Evolutionary conservation across 2,113 vertebrate species (phyloP).

Genomic region (Turdus rufiventris): DNA sequence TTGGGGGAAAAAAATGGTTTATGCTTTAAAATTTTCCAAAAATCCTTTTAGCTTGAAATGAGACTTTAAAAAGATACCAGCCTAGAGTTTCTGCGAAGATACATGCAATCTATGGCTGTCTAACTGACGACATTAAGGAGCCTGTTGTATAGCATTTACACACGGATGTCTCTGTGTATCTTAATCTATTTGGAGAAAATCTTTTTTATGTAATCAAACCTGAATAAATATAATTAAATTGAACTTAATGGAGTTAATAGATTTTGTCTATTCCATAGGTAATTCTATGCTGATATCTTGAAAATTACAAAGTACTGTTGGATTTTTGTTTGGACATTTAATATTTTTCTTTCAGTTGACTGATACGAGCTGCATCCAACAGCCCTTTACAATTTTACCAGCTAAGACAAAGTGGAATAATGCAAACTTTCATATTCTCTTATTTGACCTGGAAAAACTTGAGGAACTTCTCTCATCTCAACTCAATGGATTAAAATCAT

Average conservation of each 20-base stretch:
- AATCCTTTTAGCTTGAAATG: not conserved
- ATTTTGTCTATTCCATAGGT: not conserved
- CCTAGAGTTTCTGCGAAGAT: not conserved
- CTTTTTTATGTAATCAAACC: not conserved
- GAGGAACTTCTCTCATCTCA: slow-evolving; percentile 62
- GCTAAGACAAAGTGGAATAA: slow-evolving; percentile 64
- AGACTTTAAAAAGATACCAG: not conserved
- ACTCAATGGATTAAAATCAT: slow-evolving; percentile 16
- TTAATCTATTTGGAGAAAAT: not conserved
- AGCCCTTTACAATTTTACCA: slow-evolving; percentile 70
- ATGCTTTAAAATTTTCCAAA: not conserved
- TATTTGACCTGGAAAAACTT: slow-evolving; percentile 76
- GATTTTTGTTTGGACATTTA: not conserved
- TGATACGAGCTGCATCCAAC: not conserved
- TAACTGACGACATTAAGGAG: not conserved
- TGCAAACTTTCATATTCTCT: slow-evolving; percentile 68
- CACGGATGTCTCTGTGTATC: not conserved
- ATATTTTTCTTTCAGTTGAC: slow-evolving; percentile 32
- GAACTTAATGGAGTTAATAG: not conserved
- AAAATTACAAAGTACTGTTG: not conserved
- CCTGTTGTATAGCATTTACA: not conserved
- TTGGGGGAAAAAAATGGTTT: not conserved
- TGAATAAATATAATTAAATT: not conserved
- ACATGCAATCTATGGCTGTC: not conserved
- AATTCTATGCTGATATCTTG: not conserved